Conservation (phyloP, 2,888 invertebrate genomes). For the Agonopterix arenella region DNA sequence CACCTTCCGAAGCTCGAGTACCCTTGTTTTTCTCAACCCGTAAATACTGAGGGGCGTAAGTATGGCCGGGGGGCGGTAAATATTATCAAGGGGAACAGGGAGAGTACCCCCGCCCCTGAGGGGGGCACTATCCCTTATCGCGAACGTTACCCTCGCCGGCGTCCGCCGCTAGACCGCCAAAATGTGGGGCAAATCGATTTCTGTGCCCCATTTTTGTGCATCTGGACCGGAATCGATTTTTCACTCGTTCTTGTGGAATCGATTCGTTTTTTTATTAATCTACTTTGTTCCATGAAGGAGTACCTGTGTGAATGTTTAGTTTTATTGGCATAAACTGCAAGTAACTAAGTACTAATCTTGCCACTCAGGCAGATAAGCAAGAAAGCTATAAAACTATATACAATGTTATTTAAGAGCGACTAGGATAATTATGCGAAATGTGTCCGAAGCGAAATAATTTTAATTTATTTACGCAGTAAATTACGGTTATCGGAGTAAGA, state of each 20-base stretch:
- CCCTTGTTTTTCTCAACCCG: slow-evolving; percentile 78
- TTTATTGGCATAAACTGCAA: too few species aligned
- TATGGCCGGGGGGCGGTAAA: slow-evolving; percentile 76
- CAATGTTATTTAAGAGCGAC: slow-evolving; percentile 53
- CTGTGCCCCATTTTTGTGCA: slow-evolving; percentile 74
- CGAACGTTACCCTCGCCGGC: slow-evolving; percentile 73
- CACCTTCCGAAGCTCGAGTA: slow-evolving; percentile 75
- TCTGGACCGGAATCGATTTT: slow-evolving; percentile 75
- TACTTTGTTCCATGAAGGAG: too few species aligned
- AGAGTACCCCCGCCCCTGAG: slow-evolving; percentile 47
- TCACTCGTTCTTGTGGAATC: slow-evolving; percentile 13
- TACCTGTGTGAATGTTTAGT: too few species aligned
- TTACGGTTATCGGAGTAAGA: slow-evolving; percentile 40
- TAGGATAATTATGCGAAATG: slow-evolving; percentile 55
- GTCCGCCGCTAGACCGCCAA: slow-evolving; percentile 68
- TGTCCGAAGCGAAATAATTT: slow-evolving; percentile 50
- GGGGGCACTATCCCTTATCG: slow-evolving; percentile 76
- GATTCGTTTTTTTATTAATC: too few species aligned
- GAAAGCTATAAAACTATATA: slow-evolving; percentile 27
- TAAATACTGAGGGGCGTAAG: slow-evolving; percentile 77
- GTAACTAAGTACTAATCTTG: too few species aligned
- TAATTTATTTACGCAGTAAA: slow-evolving; percentile 57
- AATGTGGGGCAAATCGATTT: slow-evolving; percentile 76
- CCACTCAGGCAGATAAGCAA: too few species aligned
- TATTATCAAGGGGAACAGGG: slow-evolving; percentile 67